Base-by-base conservation (phyloP, 2,888 invertebrate genomes). In the Adineta ricciae region DNA sequence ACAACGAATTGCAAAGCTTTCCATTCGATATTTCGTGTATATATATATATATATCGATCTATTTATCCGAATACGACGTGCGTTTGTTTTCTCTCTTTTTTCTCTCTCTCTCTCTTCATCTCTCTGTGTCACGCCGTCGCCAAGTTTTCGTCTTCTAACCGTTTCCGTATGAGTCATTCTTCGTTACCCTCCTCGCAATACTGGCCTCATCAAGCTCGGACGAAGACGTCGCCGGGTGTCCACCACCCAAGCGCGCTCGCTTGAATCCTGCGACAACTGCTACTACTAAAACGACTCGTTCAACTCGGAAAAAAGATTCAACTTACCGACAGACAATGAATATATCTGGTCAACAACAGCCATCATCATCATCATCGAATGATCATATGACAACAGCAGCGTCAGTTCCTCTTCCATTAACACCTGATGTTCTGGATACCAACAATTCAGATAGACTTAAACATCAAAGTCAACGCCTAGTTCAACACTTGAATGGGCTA, bases 131-230 rank as follows among this genome's bases (percentile, higher is more conserved):
- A 64, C 64, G 64, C 27, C 64, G 64, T 64, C 64, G 64, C 64
- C 27, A 64, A 27, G 64, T 64, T 64, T 64, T 32, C 32, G 32
- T 64, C 16, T 64, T 64, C 32, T 32, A 32, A 64, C 27, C 32
- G 32, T 64, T 64, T 64, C 64, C 64, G 64, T 64, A 64, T 64
- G 64, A 64, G 64, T 64, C 64, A 64, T 64, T 64, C 64, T 64
- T 64, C 64, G 64, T 32, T 64, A 64, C 64, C 64, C 64, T 64
- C 64, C 32, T 78, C 78, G 41, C 78, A 78, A 78, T 78, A 78
- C 78, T 78, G 78, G 78, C 78, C 78, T 78, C 78, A 64, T 64
- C 64, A 78, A 78, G 78, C 41, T 78, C 78, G 78, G 78, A 78
- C 41, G 38, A 38, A 38, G 78, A 78, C 78, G 78, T 41, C 78